Evolutionary conservation across 2,888 invertebrate species (phyloP).

Genomic region (Rotaria sp.): DNA sequence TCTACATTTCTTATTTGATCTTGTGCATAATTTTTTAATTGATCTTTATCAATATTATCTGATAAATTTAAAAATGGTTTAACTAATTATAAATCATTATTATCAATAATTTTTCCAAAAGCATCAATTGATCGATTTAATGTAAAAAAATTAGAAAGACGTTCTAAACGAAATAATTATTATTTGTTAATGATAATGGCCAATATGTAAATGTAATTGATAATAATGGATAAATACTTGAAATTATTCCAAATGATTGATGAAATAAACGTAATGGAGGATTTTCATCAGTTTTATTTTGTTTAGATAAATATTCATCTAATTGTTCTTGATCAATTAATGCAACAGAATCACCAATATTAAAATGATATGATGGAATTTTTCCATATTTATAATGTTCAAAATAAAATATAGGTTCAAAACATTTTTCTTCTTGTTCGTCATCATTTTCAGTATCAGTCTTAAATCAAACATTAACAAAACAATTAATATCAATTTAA

Average conservation of each 20-base stretch:
- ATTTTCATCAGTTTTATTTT: background rate
- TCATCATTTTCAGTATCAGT: background rate
- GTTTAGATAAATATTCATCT: background rate
- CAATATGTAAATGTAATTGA: background rate
- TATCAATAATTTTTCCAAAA: background rate
- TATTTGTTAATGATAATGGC: background rate
- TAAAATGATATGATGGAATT: background rate
- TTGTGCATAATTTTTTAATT: background rate
- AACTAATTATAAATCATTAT: background rate
- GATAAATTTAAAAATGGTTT: background rate
- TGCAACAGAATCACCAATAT: background rate
- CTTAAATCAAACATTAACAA: background rate
- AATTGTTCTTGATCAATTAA: background rate
- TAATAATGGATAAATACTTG: background rate
- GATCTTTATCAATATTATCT: background rate
- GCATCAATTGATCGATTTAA: background rate
- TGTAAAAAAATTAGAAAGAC: background rate
- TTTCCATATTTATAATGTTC: background rate
- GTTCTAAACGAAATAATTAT: background rate
- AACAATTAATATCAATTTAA: too few relatives aligned
- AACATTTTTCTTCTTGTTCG: background rate
- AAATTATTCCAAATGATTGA: background rate
- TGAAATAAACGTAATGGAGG: background rate
- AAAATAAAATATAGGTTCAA: background rate
- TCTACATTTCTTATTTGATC: background rate